Evolutionary conservation across 2,797 vertebrate species (phyloP).

Genomic region (Thaleichthys pacificus): DNA sequence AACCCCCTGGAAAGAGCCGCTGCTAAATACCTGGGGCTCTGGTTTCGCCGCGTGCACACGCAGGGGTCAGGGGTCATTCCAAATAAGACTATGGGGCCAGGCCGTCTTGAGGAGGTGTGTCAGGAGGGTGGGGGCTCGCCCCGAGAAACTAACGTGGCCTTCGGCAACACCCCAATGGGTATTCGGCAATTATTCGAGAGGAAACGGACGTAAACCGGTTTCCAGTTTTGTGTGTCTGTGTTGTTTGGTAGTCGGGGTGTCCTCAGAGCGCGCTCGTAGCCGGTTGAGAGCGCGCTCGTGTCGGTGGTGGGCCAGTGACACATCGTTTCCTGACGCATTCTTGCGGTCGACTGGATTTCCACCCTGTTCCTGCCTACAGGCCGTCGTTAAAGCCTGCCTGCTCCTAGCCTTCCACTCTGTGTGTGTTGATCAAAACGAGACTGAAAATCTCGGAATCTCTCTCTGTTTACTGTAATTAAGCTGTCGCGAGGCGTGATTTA

Average conservation of each 20-base stretch:
- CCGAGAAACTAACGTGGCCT: too few relatives aligned
- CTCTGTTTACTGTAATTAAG: constrained; percentile 81
- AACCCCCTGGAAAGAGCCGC: constrained; percentile 79
- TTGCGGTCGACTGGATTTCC: constrained; percentile 70
- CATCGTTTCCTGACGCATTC: constrained; percentile 64
- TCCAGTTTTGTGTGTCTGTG: not conserved
- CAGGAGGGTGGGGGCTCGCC: too few relatives aligned
- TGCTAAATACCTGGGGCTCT: constrained; percentile 73
- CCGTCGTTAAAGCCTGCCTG: constrained; percentile 57
- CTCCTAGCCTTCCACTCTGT: constrained; percentile 15
- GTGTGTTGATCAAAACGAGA: constrained; percentile 37
- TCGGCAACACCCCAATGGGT: too few relatives aligned
- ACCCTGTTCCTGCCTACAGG: constrained; percentile 47
- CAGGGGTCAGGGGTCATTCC: constrained; percentile 62
- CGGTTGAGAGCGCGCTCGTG: not conserved
- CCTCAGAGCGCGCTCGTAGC: not conserved
- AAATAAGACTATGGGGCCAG: constrained; percentile 59
- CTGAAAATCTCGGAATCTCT: constrained; percentile 54
- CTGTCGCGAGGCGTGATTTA: constrained; percentile 77
- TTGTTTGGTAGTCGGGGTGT: not conserved
- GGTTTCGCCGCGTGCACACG: constrained; percentile 70
- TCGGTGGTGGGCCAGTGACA: constrained; percentile 41
- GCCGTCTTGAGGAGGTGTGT: too few relatives aligned
- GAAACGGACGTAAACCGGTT: not conserved
- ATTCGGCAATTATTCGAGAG: too few relatives aligned